phyloP scores from a whole-genome alignment of 2,113 vertebrate species.

The Notarius lentiginosus region DNA sequence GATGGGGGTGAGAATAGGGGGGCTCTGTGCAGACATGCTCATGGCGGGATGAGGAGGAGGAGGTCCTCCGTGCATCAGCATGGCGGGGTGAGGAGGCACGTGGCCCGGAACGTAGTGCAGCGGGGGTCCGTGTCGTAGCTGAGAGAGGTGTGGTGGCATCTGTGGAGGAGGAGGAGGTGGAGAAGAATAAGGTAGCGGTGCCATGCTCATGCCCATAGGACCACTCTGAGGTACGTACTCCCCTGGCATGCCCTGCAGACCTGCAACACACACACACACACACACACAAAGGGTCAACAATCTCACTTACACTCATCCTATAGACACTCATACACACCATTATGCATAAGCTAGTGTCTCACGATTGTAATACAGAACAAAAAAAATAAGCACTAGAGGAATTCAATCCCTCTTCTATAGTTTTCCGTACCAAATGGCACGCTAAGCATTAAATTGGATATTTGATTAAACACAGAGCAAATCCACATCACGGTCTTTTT shows the following conservation, averaged over 20 bases:
- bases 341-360: background rate
- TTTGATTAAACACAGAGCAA: conserved; percentile 4
- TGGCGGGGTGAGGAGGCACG: conserved; percentile 85
- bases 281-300: conserved; percentile 49
- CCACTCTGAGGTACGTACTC: conserved; percentile 97
- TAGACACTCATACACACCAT: background rate
- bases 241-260: conserved; percentile 96
- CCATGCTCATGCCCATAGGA: conserved; percentile 99
- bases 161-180: conserved; percentile 73
- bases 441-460: background rate
- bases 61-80: conserved; percentile 96
- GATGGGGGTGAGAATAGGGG: conserved; percentile 85
- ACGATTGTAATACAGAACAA: background rate
- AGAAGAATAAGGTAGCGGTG: conserved; percentile 84
- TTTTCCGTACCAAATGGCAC: background rate
- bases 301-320: background rate
- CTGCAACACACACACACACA: conserved; percentile 69
- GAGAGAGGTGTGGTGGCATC: conserved; percentile 89
- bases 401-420: background rate
- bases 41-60: conserved; percentile 86
- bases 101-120: conserved; percentile 87
- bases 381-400: background rate
- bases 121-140: conserved; percentile 86
- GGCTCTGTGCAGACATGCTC: conserved; percentile 92
- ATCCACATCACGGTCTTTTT: background rate